phyloP scores from a whole-genome alignment of 2,113 vertebrate species.

The Xiphophorus hellerii region DNA sequence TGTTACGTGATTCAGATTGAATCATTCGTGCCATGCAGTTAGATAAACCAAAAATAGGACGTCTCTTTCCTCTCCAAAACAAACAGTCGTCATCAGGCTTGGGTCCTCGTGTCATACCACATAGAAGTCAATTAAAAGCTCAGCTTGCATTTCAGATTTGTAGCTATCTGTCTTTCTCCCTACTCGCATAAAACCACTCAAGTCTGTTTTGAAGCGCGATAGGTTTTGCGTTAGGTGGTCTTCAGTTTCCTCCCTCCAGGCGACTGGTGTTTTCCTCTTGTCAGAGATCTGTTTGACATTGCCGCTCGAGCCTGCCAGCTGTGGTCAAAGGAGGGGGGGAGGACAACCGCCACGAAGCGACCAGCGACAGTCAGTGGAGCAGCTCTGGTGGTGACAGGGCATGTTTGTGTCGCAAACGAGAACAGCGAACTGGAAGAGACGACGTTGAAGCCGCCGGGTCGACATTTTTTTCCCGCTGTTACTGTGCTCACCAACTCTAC shows the following conservation, averaged over 20 bases:
- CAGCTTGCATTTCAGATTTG: background rate
- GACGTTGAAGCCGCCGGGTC: constrained; percentile 37
- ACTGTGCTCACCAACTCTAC: constrained; percentile 35
- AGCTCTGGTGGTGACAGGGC: constrained; percentile 33
- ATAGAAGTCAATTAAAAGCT: too few relatives aligned
- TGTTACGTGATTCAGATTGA: background rate
- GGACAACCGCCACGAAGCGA: constrained; percentile 45
- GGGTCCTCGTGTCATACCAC: background rate
- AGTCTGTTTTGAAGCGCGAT: background rate
- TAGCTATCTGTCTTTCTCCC: background rate
- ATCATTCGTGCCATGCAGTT: constrained; percentile 30
- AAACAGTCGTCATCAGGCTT: constrained; percentile 23
- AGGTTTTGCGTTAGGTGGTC: constrained; percentile 9
- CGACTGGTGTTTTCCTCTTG: constrained; percentile 15
- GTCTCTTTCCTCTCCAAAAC: constrained; percentile 45
- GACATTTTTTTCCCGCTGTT: constrained; percentile 54
- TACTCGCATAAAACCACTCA: background rate
- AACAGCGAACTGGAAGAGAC: constrained; percentile 59
- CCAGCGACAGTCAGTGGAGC: constrained; percentile 49
- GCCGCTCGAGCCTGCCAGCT: constrained; percentile 29
- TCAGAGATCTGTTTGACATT: constrained; percentile 35
- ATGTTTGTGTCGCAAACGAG: constrained; percentile 40
- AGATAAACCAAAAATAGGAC: constrained; percentile 54
- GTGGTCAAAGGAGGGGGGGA: constrained; percentile 1
- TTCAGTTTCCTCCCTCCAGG: constrained; percentile 21